A percentile compares a stretch with the other conserved stretches of the same genome.
Evolutionary conservation across 2,888 invertebrate species (phyloP).

Genomic region (Apoda limacodes): DNA sequence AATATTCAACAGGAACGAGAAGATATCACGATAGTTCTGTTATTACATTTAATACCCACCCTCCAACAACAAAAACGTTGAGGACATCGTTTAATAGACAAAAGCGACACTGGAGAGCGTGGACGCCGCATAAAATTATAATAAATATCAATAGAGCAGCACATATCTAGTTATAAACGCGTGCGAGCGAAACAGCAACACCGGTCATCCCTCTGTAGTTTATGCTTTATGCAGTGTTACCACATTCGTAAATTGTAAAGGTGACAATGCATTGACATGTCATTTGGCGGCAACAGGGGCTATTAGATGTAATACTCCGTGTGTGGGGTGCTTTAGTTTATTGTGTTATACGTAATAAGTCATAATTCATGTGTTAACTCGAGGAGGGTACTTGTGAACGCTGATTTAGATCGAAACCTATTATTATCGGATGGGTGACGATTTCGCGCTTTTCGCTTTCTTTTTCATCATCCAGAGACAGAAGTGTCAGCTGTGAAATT

Average conservation of each 20-base stretch:
- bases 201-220: constrained; percentile 14
- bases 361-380: constrained; percentile 58
- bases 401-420: constrained; percentile 47
- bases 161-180: constrained; percentile 13
- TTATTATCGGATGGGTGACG: constrained; percentile 42
- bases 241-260: constrained; percentile 53
- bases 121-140: constrained; percentile 66
- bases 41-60: constrained; percentile 45
- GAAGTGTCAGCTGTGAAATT: constrained; percentile 47
- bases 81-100: constrained; percentile 60
- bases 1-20: constrained; percentile 42
- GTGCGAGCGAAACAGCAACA: constrained; percentile 21
- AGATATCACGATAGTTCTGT: constrained; percentile 31
- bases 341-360: constrained; percentile 41
- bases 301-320: constrained; percentile 37
- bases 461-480: too few relatives aligned
- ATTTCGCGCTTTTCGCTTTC: too few relatives aligned
- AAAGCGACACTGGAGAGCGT: constrained; percentile 36
- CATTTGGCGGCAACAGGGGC: constrained; percentile 54
- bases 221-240: constrained; percentile 30
- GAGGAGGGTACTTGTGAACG: constrained; percentile 43
- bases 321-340: constrained; percentile 24
- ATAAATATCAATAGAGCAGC: constrained; percentile 52
- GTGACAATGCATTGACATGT: constrained; percentile 61
- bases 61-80: constrained; percentile 46